These are phyloP conservation scores for Bombyx mori DNA, from an alignment of 1,140 invertebrate species.

Conservation along the genomic window DNA sequence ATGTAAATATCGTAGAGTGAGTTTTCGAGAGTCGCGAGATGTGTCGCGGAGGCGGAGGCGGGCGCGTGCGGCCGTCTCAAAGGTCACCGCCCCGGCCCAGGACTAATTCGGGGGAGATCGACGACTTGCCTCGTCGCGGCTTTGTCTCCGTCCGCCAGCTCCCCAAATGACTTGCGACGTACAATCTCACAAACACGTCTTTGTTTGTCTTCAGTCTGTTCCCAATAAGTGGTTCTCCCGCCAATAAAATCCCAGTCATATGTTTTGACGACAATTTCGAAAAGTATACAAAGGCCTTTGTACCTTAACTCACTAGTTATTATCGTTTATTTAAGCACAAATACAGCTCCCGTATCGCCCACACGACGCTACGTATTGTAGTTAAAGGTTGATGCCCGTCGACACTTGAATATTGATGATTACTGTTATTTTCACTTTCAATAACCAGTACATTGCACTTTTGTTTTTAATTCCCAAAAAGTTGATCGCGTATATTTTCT, in stretches of 20 bases:
- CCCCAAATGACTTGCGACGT: constrained; percentile 9
- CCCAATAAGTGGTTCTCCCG: too few relatives aligned
- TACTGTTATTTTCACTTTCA: constrained; percentile 26
- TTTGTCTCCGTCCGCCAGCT: constrained; percentile 54
- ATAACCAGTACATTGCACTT: constrained; percentile 20
- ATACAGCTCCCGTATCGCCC: constrained; percentile 1
- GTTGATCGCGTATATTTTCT: too few relatives aligned
- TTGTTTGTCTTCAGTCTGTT: constrained; percentile 18
- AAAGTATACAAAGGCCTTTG: too few relatives aligned
- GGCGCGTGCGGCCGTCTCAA: constrained; percentile 25
- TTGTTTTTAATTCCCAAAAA: constrained; percentile 1
- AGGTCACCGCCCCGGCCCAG: constrained; percentile 64
- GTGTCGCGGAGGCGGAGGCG: constrained; percentile 9
- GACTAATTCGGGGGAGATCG: constrained; percentile 69
- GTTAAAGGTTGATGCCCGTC: constrained; percentile 16
- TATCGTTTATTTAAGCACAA: too few relatives aligned
- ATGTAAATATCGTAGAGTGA: too few relatives aligned
- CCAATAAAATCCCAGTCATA: too few relatives aligned
- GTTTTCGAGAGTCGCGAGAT: neutral
- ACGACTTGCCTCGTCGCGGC: constrained; percentile 55
- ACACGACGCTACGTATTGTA: constrained; percentile 1
- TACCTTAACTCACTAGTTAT: too few relatives aligned
- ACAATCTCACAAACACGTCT: constrained; percentile 18
- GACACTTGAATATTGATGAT: constrained; percentile 30
- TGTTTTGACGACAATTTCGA: too few relatives aligned